Conservation (phyloP, 1,140 invertebrate species). For the Drosophila baimaii region DNA sequence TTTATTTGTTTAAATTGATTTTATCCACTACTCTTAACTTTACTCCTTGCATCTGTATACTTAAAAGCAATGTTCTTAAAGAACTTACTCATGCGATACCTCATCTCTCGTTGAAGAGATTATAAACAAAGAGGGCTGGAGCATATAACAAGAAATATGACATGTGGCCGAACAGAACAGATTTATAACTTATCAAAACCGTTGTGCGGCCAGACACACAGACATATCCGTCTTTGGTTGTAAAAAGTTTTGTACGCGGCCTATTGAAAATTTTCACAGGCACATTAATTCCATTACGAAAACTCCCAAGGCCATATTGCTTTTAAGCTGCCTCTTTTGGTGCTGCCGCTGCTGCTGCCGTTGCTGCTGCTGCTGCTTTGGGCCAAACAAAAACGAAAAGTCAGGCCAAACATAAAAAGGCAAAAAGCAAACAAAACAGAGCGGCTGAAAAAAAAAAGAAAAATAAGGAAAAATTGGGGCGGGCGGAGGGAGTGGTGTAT, state of each 20-base stretch:
- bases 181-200: conserved; percentile 69
- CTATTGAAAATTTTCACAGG: conserved; percentile 70
- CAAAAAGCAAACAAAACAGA: conserved; percentile 65
- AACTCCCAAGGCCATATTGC: conserved; percentile 70
- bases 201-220: conserved; percentile 47
- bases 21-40: neutral
- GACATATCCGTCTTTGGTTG: conserved; percentile 43
- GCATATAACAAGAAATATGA: conserved; percentile 30
- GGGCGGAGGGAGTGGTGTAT: conserved; percentile 9
- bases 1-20: neutral
- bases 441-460: conserved; percentile 7
- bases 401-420: conserved; percentile 57
- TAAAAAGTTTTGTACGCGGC: conserved; percentile 50
- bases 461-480: conserved; percentile 9
- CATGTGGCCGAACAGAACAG: conserved; percentile 27
- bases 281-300: conserved; percentile 73
- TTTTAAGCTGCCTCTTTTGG: conserved; percentile 38
- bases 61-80: conserved; percentile 8
- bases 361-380: conserved; percentile 22
- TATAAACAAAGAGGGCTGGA: conserved; percentile 18
- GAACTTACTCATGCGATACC: neutral
- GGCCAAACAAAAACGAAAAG: conserved; percentile 60
- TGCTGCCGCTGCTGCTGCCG: too few species aligned
- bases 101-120: conserved; percentile 5
- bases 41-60: conserved; percentile 2